Percentiles rank a stretch among this genome's conserved stretches.
These are phyloP conservation scores for Busseola fusca DNA, from an alignment of 2,888 invertebrate species.

Conservation along the genomic window DNA sequence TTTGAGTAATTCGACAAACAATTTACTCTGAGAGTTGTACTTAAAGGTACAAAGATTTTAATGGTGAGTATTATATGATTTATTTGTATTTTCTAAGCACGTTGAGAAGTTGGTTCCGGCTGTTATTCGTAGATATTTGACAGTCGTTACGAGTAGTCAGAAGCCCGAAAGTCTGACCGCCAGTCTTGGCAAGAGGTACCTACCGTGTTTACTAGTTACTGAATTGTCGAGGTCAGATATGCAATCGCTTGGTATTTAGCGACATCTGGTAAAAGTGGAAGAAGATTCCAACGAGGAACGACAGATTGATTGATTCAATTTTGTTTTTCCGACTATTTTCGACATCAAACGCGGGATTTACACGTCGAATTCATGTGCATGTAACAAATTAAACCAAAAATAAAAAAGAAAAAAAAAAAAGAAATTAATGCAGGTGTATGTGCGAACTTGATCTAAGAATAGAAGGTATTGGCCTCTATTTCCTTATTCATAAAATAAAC, in stretches of 20 bases:
- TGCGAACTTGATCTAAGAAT: not conserved
- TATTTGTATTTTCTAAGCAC: too few species aligned
- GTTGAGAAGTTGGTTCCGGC: too few species aligned
- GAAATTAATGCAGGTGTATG: not conserved
- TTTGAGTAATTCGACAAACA: constrained; percentile 12
- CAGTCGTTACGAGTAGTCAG: not conserved
- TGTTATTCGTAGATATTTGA: not conserved
- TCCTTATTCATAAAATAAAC: too few species aligned
- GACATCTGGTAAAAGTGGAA: not conserved
- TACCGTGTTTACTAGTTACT: not conserved
- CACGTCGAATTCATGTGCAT: not conserved
- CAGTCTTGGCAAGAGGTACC: not conserved
- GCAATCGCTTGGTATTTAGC: not conserved
- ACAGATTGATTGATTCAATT: not conserved
- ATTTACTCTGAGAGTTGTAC: not conserved
- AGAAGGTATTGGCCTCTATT: not conserved
- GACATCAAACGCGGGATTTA: not conserved
- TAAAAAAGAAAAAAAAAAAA: too few species aligned
- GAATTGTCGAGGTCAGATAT: too few species aligned
- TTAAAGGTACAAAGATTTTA: too few species aligned
- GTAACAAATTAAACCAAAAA: not conserved
- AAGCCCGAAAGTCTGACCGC: not conserved
- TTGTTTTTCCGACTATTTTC: not conserved
- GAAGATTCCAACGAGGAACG: not conserved
- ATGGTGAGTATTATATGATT: too few species aligned